Conservation (phyloP, 2,113 vertebrate species). For the Myrmophylax atrothorax region DNA sequence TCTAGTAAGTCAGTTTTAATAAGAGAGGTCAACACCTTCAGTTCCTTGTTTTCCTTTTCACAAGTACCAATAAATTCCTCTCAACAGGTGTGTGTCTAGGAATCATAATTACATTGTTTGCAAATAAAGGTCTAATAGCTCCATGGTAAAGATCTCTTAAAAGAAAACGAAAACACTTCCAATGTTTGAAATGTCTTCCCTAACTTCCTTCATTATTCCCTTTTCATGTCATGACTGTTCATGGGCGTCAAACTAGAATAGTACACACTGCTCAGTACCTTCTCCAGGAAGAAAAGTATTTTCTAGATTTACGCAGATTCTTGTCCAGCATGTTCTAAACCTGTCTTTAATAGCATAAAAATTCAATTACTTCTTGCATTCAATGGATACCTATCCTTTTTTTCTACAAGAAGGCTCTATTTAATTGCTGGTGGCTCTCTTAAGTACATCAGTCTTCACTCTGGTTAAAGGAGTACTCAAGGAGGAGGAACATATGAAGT, state of each 20-base stretch:
- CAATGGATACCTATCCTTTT: background rate
- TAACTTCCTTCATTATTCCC: background rate
- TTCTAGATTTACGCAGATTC: background rate
- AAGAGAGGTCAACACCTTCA: constrained; percentile 56
- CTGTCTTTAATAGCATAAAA: background rate
- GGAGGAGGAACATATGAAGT: background rate
- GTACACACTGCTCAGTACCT: background rate
- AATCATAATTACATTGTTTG: background rate
- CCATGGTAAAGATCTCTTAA: background rate
- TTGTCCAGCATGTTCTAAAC: background rate
- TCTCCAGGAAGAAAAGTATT: background rate
- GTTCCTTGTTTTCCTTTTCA: constrained; percentile 24
- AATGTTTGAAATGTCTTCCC: background rate
- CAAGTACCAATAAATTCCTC: constrained; percentile 54
- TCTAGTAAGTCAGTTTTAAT: constrained; percentile 65
- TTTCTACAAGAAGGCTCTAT: background rate
- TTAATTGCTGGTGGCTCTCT: background rate
- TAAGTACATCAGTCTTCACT: background rate
- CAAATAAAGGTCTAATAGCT: background rate
- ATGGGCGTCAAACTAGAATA: background rate
- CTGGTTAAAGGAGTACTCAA: background rate
- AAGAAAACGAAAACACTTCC: background rate
- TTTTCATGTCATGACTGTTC: background rate
- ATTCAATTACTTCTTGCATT: background rate
- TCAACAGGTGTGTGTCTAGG: constrained; percentile 34